These are phyloP conservation scores for Alviniconcha strummeri DNA, from an alignment of 2,888 invertebrate species.

Conservation along the genomic window DNA sequence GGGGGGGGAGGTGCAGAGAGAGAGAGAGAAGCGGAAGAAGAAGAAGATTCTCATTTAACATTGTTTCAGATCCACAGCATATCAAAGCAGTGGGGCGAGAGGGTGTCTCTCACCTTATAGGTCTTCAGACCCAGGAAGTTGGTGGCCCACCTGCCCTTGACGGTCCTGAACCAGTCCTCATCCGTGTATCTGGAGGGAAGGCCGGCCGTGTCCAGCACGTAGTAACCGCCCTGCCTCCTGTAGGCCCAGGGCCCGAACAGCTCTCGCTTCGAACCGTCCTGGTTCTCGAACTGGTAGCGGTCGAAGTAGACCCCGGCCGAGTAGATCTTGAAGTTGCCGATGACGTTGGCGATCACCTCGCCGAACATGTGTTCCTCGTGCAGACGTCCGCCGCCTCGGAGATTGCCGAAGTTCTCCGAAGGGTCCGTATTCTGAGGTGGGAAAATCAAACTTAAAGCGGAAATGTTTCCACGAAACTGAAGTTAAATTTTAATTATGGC, in stretches of 20 bases:
- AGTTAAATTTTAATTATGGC: no score
- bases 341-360: conserved; percentile 90
- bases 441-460: no score
- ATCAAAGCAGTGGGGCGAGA: no score
- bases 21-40: no score
- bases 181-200: conserved; percentile 81
- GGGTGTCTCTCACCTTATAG: conserved; percentile 40
- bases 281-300: conserved; percentile 86
- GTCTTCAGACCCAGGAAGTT: conserved; percentile 86
- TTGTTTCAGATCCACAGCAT: no score
- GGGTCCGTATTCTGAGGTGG: conserved; percentile 75
- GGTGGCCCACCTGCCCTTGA: conserved; percentile 93
- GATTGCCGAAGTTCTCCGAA: conserved; percentile 52
- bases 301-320: conserved; percentile 90
- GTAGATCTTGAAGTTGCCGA: conserved; percentile 93
- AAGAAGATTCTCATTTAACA: no score
- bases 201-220: conserved; percentile 53
- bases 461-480: no score
- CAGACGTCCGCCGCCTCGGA: conserved; percentile 46
- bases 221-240: conserved; percentile 37
- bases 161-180: conserved; percentile 86
- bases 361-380: conserved; percentile 91
- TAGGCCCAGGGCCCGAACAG: conserved; percentile 65
- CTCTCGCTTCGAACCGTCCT: conserved; percentile 48
- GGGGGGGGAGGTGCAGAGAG: no score